Percentiles rank a stretch among this genome's conserved stretches.
Conservation (phyloP, 2,888 invertebrate genomes). For the Itoplectis maculator region DNA sequence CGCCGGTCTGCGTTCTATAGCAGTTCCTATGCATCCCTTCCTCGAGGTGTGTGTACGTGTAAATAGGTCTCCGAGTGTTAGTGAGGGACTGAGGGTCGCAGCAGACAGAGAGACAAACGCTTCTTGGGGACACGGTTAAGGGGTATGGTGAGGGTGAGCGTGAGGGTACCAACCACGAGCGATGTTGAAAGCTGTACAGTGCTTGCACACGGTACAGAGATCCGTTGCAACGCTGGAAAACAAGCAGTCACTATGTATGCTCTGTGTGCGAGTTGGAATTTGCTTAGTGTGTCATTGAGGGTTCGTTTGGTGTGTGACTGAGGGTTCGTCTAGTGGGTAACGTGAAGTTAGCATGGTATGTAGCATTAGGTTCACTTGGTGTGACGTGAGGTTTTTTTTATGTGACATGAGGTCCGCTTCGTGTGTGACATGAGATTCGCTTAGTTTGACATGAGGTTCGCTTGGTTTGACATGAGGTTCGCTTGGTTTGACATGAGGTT, state of each 20-base stretch:
- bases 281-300: neutral
- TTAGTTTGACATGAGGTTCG: no score
- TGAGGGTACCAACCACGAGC: slow-evolving; percentile 20
- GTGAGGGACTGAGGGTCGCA: slow-evolving; percentile 18
- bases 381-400: no score
- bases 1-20: slow-evolving; percentile 26
- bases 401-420: no score
- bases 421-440: no score
- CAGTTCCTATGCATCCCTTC: slow-evolving; percentile 28
- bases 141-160: slow-evolving; percentile 47
- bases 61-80: slow-evolving; percentile 39
- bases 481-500: no score
- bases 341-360: no score
- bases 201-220: no score
- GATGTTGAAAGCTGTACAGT: no score
- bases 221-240: slow-evolving; percentile 3
- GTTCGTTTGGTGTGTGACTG: neutral
- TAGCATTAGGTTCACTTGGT: no score
- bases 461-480: no score
- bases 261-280: slow-evolving; percentile 29
- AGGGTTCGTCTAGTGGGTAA: no score
- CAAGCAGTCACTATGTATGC: slow-evolving; percentile 40
- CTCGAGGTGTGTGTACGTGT: slow-evolving; percentile 27
- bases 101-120: slow-evolving; percentile 33
- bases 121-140: slow-evolving; percentile 38